A percentile compares a stretch with the other conserved stretches of the same genome.
Conservation (phyloP, 2,797 vertebrate genomes). For the Lacerta bilineata region DNA sequence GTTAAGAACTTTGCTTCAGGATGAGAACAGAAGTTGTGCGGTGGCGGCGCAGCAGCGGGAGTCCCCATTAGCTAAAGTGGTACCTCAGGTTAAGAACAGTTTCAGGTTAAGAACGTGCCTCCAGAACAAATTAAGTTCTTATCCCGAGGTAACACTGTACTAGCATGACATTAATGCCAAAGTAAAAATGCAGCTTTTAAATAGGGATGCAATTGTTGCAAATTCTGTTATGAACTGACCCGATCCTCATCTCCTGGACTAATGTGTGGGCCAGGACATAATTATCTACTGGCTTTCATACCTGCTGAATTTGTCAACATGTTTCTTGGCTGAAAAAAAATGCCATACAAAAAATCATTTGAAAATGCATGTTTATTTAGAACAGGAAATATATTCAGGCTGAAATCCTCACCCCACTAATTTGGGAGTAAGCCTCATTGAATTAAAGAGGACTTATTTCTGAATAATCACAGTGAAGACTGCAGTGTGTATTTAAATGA, state of each 20-base stretch:
- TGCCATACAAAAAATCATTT: background rate
- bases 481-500: too few species aligned
- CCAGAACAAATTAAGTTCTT: too few species aligned
- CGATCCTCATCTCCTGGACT: background rate
- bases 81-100: too few species aligned
- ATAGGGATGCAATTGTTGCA: background rate
- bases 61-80: too few species aligned
- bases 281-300: background rate
- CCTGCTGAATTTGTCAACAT: background rate
- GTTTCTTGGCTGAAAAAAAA: background rate
- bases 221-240: background rate
- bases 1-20: too few species aligned
- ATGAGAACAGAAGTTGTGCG: too few species aligned
- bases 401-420: too few species aligned
- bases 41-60: fast-evolving
- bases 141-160: too few species aligned
- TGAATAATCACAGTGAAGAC: too few species aligned
- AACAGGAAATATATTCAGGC: background rate
- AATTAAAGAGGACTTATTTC: too few species aligned
- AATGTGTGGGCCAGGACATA: background rate
- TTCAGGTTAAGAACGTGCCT: too few species aligned
- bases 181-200: background rate
- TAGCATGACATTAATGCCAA: background rate
- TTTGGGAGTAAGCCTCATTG: too few species aligned
- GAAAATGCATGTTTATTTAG: background rate